Percentiles rank a stretch among this genome's conserved stretches.
Conservation (phyloP, 2,113 vertebrate genomes). For the Spea bombifrons region DNA sequence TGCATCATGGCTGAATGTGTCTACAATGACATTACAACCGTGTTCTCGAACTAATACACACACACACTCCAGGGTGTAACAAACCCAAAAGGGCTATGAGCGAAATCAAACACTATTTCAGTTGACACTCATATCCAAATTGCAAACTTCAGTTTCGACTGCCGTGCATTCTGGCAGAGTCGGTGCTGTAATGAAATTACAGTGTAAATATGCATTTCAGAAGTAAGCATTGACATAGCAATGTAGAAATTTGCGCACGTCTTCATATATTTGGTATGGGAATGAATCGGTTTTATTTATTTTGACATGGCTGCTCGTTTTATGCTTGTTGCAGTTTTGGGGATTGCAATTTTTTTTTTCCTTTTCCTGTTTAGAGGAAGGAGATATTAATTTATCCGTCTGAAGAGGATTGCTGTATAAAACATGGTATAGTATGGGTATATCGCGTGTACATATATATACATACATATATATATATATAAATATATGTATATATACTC, state of each 20-base stretch:
- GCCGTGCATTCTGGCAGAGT: background rate
- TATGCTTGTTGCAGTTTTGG: background rate
- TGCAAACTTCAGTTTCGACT: background rate
- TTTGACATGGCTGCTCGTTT: background rate
- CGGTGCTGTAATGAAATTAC: background rate
- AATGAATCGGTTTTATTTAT: background rate
- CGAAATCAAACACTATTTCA: background rate
- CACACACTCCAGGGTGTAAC: too few relatives aligned
- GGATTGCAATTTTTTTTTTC: background rate
- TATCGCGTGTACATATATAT: background rate
- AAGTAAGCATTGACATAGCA: background rate
- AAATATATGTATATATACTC: background rate
- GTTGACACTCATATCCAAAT: background rate
- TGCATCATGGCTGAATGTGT: too few relatives aligned
- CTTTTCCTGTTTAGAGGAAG: background rate
- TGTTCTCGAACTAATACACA: too few relatives aligned
- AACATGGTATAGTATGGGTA: too few relatives aligned
- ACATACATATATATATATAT: background rate
- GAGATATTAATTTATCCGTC: background rate
- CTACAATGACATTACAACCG: too few relatives aligned
- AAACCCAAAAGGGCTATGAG: too few relatives aligned
- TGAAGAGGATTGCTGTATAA: background rate
- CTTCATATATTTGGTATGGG: background rate
- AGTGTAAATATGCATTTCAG: slow-evolving; percentile 1
- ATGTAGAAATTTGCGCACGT: background rate